Evolutionary conservation across 2,888 invertebrate genomes (phyloP).

Genomic region (Nycteola revayana): DNA sequence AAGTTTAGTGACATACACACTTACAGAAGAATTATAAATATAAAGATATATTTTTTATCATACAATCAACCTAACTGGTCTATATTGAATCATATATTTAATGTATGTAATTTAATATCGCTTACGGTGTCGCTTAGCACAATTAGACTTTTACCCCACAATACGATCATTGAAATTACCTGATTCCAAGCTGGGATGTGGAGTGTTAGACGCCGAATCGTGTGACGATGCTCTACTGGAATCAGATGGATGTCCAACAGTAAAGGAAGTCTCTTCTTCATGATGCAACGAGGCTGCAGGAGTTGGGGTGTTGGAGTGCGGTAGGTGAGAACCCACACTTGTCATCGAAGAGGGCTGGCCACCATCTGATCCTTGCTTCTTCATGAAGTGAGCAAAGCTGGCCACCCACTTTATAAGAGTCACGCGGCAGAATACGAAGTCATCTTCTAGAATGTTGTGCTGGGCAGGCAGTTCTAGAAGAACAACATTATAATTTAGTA

Average conservation of each 20-base stretch:
- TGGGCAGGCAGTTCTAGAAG: conserved; percentile 86
- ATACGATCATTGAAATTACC: too few species aligned
- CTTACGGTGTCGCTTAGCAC: too few species aligned
- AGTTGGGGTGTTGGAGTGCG: conserved; percentile 65
- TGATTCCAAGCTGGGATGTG: conserved; percentile 84
- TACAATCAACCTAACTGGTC: too few species aligned
- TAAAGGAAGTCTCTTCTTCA: conserved; percentile 75
- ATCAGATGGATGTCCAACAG: conserved; percentile 73
- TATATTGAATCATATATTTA: too few species aligned
- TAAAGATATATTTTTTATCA: too few species aligned
- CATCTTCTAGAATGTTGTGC: conserved; percentile 86
- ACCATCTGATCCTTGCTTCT: conserved; percentile 79
- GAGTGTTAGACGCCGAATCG: conserved; percentile 75
- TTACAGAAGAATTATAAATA: too few species aligned
- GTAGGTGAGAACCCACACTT: conserved; percentile 64
- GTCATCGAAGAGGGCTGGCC: conserved; percentile 75
- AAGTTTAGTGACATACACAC: too few species aligned
- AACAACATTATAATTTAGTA: background rate
- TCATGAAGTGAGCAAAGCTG: conserved; percentile 90
- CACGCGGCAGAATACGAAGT: conserved; percentile 88
- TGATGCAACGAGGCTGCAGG: conserved; percentile 65
- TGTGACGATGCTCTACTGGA: conserved; percentile 75
- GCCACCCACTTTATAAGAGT: conserved; percentile 95
- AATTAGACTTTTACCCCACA: too few species aligned
- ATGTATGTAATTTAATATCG: too few species aligned